Evolutionary conservation across 2,797 vertebrate species (phyloP), one percentile per base, ranked within the genome.

Genomic region (Paedocypris micromegethes): DNA sequence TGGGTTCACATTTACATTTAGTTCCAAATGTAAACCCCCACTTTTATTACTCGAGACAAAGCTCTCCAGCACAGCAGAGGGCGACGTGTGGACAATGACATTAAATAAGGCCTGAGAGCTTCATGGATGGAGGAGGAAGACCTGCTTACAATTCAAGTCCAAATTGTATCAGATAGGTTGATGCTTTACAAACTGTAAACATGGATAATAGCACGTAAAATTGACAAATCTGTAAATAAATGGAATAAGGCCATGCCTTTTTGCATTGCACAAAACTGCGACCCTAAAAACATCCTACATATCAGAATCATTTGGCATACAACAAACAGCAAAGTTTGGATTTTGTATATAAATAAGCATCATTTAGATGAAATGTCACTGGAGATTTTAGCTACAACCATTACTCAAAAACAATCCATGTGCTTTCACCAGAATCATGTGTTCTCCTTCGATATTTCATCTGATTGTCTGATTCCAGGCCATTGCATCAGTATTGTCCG

Each of bases 1-100:
- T 76, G 78, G 74, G 72, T 72, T 53, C 23, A 23, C 23, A 23
- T 23, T 23, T 23, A 23, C 23, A 23, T 23, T 23, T 23, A 52
- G 64, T 51, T 69, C 50, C 47, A 72, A 67, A 66, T 66, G 62
- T 68, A 64, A 56, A 68, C n/a, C 67, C 74, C 73, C 74, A 75
- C 74, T 66, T 70, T 75, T 73, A 72, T 76, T 72, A 77, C 51
- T 72, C 57, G 59, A 72, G 52, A 66, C 58, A 68, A 64, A 73
- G 69, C 46, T 65, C 64, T 49, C 56, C 66, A 65, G 70, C 44
- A 49, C 49, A 72, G 66, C 62, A 74, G 73, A 74, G 68, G 47
- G 71, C 53, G 66, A 73, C 45, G 42, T 61, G 43, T 74, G 58
- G 65, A 63, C 47, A 58, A 59, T 53, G 72, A 59, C 53, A 9